These are phyloP conservation scores for Hymenochirus boettgeri DNA, from an alignment of 2,113 vertebrate genomes.

Conservation along the genomic window DNA sequence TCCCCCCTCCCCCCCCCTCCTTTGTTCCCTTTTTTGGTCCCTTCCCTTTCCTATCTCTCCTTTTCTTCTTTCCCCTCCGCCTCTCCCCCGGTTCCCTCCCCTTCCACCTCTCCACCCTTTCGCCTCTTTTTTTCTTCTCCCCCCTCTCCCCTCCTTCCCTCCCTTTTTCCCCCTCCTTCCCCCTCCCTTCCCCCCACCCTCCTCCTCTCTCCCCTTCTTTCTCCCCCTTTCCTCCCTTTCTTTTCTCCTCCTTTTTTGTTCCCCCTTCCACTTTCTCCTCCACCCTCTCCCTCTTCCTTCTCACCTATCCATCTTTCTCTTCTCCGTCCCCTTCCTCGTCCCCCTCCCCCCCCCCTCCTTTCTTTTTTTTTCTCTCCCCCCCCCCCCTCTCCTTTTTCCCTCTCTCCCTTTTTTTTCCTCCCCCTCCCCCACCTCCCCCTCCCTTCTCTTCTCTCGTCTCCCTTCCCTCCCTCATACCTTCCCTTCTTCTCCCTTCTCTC, in stretches of 20 bases:
- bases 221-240: neutral
- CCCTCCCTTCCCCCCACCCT: no score
- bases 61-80: neutral
- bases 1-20: neutral
- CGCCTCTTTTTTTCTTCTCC: neutral
- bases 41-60: no score
- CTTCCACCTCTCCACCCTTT: neutral
- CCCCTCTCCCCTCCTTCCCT: neutral
- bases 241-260: neutral
- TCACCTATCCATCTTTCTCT: no score
- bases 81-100: neutral
- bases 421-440: no score
- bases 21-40: neutral
- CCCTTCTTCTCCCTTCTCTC: neutral
- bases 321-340: no score
- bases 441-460: no score
- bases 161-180: neutral
- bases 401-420: neutral
- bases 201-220: rapidly evolving
- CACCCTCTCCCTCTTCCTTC: no score
- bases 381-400: no score
- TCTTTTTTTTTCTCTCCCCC: no score
- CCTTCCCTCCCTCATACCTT: neutral
- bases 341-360: no score
- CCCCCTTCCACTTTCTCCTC: neutral